Base-by-base conservation (phyloP, 2,113 vertebrate genomes). In the Pollachius pollachius region DNA sequence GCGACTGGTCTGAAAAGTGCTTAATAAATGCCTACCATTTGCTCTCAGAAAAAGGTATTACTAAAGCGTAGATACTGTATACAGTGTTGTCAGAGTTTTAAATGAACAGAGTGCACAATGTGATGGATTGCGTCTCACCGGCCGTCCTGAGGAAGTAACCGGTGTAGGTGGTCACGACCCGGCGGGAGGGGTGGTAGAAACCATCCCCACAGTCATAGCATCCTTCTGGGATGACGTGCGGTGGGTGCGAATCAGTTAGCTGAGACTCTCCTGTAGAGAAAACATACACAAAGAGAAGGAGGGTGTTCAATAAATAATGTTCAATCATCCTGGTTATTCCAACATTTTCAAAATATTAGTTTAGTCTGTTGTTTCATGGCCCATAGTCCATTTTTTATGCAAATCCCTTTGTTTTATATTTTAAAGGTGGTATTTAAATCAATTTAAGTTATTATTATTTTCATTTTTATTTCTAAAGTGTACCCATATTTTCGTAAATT, bases 201-300 rank as follows among this genome's bases (percentile, higher is more conserved):
- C 97, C 96, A 7, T 99, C 95, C 17, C 93, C 94, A 70, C 95
- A 97, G 70, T 99, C 97, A 0, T 98, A 98, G 75, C 88, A 95
- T 23, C 94, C 94, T 21, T 86, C 64, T 7, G 96, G 95, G 75
- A 99, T 94, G 68, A 76, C 70, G 62, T 82, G 84, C 16, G 94
- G 91, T 48, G 94, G 95, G 80, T 96, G 91, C 64, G 81, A 72
- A 52, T 97, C 90, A 72, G 93, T 95, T 52, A 96, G 76, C 69
- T 95, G 97, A 81, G 94, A 93, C 85, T 94, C 90, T 79, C 92
- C 97, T 99, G 75, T 56, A 48, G 8, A 64, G 59, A 15, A 58
- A 17, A 52, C 17, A 30, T 34, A n/a, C 27, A 62, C 9, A 63
- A 5, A 15, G 17, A 17, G 37, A 18, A 27, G 9, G n/a, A 61